These are phyloP conservation scores for Erythrocercus mccallii DNA, from an alignment of 2,113 vertebrate genomes.

Conservation along the genomic window DNA sequence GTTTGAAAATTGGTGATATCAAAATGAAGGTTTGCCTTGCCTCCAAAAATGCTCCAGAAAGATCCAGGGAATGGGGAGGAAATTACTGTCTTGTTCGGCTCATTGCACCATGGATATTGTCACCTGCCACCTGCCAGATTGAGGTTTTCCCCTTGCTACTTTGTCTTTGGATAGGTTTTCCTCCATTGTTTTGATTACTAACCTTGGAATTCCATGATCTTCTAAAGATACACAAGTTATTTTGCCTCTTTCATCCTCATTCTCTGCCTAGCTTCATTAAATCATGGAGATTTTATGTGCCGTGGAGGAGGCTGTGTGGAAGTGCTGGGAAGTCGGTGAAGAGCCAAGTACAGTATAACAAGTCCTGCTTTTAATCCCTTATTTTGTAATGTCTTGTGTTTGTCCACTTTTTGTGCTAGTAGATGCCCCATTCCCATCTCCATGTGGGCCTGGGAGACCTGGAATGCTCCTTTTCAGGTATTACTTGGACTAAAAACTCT, in stretches of 20 bases:
- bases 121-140: rapidly evolving
- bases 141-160: neutral
- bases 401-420: neutral
- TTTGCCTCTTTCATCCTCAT: neutral
- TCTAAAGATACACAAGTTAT: rapidly evolving
- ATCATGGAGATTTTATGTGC: neutral
- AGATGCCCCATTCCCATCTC: neutral
- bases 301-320: neutral
- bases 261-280: neutral
- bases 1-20: neutral
- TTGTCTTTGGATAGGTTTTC: neutral
- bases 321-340: neutral
- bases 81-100: rapidly evolving
- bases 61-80: neutral
- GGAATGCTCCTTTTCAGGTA: neutral
- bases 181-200: neutral
- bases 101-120: neutral
- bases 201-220: neutral
- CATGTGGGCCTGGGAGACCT: neutral
- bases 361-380: neutral
- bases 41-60: neutral
- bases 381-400: neutral
- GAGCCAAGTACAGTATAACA: neutral
- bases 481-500: neutral
- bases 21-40: neutral